Evolutionary conservation across 2,888 invertebrate species (phyloP), one percentile per base, ranked within the genome.

Genomic region (Entomobrya multifasciata): DNA sequence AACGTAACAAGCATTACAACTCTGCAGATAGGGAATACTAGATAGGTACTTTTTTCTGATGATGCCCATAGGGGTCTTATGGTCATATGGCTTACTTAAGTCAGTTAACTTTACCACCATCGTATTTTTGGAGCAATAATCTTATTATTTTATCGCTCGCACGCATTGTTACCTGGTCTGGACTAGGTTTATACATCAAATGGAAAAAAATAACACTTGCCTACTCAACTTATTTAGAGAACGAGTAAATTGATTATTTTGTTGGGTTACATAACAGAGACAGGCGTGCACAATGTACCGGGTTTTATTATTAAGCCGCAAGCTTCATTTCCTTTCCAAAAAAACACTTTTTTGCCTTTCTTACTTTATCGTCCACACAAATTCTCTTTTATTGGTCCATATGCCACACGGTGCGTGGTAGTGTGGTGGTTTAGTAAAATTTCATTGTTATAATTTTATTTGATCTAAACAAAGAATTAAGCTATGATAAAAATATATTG

Each of bases 181-280:
- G 47, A 47, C 22, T 60, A n/a, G 17, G 30, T 77, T 77, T 77
- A n/a, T 30, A 6, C 36, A 60, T 41, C 25, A 67, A 67, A 57
- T 25, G 11, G 57, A 25, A 57, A n/a, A 52, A 52, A 52, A 41
- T 22, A 30, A 17, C 67, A 67, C 22, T 67, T 44, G 67, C 36
- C 44, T 62, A 36, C 36, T 36, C 8, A 4, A 36, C 36, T 36
- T 36, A 36, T 36, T 36, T 55, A 36, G 27, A 65, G 15, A 67
- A 36, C 4, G 36, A 67, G 67, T 27, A 83, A 83, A 83, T 83
- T 83, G 83, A 83, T 83, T 83, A 83, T 83, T 83, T 83, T 81
- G 55, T 36, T 81, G 72, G 81, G 72, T 81, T 81, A 70, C 41
- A 57, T 52, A 22, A 44, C 62, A 74, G 15, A 36, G n/a, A 41